A percentile compares a stretch with the other conserved stretches of the same genome.
phyloP scores from a whole-genome alignment of 2,797 vertebrate species.

The Dipus sagitta region DNA sequence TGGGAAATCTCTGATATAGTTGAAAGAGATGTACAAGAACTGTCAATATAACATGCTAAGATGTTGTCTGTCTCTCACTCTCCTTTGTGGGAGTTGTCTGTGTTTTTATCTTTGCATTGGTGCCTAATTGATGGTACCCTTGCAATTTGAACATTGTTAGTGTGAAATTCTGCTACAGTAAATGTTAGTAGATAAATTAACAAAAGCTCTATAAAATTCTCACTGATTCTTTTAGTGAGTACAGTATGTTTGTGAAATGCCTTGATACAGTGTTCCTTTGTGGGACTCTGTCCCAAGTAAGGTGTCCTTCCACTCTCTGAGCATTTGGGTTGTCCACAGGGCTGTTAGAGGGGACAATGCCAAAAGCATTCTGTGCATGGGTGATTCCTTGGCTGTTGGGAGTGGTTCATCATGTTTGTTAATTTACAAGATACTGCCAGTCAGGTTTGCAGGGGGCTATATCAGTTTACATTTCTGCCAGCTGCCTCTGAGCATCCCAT shows the following conservation, averaged over 20 bases:
- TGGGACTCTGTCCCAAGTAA: too few relatives aligned
- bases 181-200: neutral
- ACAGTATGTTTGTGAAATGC: neutral
- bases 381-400: neutral
- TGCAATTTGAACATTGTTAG: neutral
- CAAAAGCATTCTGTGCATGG: too few relatives aligned
- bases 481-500: accelerated
- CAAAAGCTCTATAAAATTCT: neutral
- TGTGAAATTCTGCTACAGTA: neutral
- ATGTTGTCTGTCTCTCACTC: accelerated
- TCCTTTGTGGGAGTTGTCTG: neutral
- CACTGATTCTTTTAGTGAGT: neutral
- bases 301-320: neutral
- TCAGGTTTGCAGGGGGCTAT: neutral
- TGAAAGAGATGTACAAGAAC: neutral
- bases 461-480: too few relatives aligned
- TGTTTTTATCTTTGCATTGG: neutral
- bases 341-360: neutral
- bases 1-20: neutral
- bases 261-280: neutral
- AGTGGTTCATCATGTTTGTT: neutral
- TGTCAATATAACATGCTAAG: accelerated
- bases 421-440: neutral
- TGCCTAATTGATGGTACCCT: neutral
- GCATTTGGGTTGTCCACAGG: neutral